Evolutionary conservation across 2,888 invertebrate genomes (phyloP), one percentile per base, ranked within the genome.

Genomic region (Neria commutata): DNA sequence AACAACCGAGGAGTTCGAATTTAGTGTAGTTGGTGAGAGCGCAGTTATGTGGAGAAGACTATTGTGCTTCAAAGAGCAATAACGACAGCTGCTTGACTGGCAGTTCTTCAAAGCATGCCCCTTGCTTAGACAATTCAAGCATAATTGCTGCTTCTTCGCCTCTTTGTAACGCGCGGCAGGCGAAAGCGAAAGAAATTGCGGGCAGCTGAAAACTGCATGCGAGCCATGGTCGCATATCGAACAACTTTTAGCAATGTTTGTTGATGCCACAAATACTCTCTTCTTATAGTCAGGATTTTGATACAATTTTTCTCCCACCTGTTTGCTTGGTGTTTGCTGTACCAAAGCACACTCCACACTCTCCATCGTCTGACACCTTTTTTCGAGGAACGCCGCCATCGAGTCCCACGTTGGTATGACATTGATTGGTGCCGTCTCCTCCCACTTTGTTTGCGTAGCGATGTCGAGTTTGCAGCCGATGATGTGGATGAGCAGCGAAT

Each of bases 61-160:
- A n/a, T 64, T 57, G 50, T 64, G 61, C 11, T 62, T 67, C 16
- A 54, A 40, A 10, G 50, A 17, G 26, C 56, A 56, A 26, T 26
- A 14, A n/a, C 29, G 14, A 24, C 56, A 56, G 24, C 42, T 37
- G 37, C 47, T 19, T 2, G 58, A 60, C 34, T 34, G 56, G 21
- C 61, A 61, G 23, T 14, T 40, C 23, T 55, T 47, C n/a, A 42
- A 8, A 17, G 37, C 33, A 21, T 51, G 56, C 1, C 37, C 54
- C 16, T 60, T 50, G 11, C 33, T 16, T 10, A 50, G 37, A 11
- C 51, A 58, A 33, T 62, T 56, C 14, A 63, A 37, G 11, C 61
- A 61, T 26, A 61, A 21, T 5, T 55, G 54, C 4, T 17, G 19
- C 21, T 25, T 48, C 37, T 61, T 61, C 16, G 34, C 50, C 25